These are phyloP conservation scores for Euura lappo DNA, from an alignment of 1,140 invertebrate genomes.

Conservation along the genomic window DNA sequence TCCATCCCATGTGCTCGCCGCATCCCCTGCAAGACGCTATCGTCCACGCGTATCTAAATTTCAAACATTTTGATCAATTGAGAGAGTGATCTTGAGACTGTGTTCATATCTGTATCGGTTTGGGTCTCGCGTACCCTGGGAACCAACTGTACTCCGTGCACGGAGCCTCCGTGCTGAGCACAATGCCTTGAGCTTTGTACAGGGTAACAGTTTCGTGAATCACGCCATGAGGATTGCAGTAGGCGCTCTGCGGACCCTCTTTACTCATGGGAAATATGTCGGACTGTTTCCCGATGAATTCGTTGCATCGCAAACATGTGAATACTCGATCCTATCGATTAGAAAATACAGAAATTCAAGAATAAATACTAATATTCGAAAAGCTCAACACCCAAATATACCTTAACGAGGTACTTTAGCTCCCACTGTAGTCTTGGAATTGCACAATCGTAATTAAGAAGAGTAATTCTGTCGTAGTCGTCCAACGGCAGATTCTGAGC, in stretches of 20 bases:
- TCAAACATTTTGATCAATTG: too few relatives aligned
- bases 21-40: conserved; percentile 74
- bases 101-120: too few relatives aligned
- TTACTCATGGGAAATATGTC: conserved; percentile 84
- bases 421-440: conserved; percentile 73
- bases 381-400: conserved; percentile 38
- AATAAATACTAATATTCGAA: too few relatives aligned
- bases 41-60: conserved; percentile 80
- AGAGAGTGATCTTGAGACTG: too few relatives aligned
- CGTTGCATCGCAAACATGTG: conserved; percentile 70
- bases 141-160: conserved; percentile 84
- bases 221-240: conserved; percentile 80
- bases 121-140: conserved; percentile 80
- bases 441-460: conserved; percentile 71
- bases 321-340: conserved; percentile 65
- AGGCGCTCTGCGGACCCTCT: conserved; percentile 81
- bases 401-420: conserved; percentile 66
- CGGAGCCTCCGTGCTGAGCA: conserved; percentile 60
- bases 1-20: conserved; percentile 78
- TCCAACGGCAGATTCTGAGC: conserved; percentile 75
- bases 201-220: conserved; percentile 85
- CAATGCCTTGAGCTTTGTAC: conserved; percentile 66
- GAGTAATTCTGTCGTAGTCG: conserved; percentile 64
- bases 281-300: conserved; percentile 68
- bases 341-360: too few relatives aligned